Conservation (phyloP, 2,797 vertebrate genomes). For the Spea hammondii region DNA sequence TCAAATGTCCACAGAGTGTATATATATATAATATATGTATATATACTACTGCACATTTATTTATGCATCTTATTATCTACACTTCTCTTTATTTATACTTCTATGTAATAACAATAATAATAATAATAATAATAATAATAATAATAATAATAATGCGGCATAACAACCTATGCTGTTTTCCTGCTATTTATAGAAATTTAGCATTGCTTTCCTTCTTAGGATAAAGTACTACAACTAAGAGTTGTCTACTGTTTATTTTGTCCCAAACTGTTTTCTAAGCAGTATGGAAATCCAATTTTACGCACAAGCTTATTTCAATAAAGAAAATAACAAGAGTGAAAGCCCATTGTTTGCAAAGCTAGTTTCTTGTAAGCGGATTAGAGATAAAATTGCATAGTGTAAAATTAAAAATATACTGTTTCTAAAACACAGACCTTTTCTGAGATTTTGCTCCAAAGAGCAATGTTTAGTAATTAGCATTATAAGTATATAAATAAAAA, state of each 20-base stretch:
- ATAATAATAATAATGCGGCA: no score
- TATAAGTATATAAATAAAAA: neutral
- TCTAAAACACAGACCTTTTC: neutral
- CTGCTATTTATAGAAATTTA: conserved; percentile 23
- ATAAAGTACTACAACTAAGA: conserved; percentile 38
- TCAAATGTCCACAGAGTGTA: no score
- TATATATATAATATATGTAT: no score
- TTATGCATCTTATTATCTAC: no score
- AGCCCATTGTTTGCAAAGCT: conserved; percentile 31
- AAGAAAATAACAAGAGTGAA: conserved; percentile 41
- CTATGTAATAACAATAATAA: no score
- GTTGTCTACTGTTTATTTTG: conserved; percentile 42
- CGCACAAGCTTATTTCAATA: conserved; percentile 43
- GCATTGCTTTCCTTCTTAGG: conserved; percentile 26
- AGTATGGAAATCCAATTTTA: conserved; percentile 49
- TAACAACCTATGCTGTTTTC: neutral
- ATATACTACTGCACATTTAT: no score
- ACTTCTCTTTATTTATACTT: no score
- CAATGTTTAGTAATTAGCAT: neutral
- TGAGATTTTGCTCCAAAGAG: neutral
- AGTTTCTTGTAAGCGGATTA: conserved; percentile 46
- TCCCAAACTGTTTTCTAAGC: conserved; percentile 43
- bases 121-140: no score
- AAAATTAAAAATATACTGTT: conserved; percentile 9
- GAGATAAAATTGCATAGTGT: conserved; percentile 20